A percentile compares a stretch with the other conserved stretches of the same genome.
Evolutionary conservation across 2,888 invertebrate genomes (phyloP).

Genomic region (Actias luna): DNA sequence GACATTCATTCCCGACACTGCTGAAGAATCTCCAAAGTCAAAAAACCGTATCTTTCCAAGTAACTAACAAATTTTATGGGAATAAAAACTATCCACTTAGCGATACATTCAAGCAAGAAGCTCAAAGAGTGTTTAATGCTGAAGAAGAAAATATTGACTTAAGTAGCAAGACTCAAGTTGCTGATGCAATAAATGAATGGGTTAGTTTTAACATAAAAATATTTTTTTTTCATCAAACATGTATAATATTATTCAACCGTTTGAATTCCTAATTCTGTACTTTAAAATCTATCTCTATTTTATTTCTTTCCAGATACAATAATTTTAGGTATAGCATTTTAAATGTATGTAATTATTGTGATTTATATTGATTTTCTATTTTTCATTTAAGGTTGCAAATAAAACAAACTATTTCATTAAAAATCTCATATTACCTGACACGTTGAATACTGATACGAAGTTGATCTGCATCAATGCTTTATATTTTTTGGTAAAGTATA

Average conservation of each 20-base stretch:
- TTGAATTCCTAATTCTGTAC: no score
- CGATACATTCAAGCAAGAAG: not conserved
- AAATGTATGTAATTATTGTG: no score
- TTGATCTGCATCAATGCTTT: not conserved
- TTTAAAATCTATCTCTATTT: no score
- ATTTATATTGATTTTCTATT: not conserved
- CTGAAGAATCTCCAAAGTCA: not conserved
- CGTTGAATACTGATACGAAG: not conserved
- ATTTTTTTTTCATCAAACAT: no score
- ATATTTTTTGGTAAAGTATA: slow-evolving; percentile 4
- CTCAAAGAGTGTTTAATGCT: not conserved
- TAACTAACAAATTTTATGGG: slow-evolving; percentile 3
- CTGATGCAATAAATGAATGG: slow-evolving; percentile 2
- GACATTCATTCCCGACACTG: not conserved
- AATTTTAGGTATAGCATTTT: no score
- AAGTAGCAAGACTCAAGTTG: not conserved
- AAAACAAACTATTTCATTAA: not conserved
- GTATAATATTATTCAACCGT: no score
- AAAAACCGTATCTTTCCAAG: not conserved
- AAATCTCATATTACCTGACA: not conserved
- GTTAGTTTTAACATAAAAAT: not conserved
- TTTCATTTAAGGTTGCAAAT: slow-evolving; percentile 1
- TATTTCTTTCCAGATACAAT: no score
- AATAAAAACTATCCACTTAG: not conserved
- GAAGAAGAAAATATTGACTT: not conserved